Evolutionary conservation across 2,797 vertebrate genomes (phyloP).

Genomic region (Macropus fuliginosus): DNA sequence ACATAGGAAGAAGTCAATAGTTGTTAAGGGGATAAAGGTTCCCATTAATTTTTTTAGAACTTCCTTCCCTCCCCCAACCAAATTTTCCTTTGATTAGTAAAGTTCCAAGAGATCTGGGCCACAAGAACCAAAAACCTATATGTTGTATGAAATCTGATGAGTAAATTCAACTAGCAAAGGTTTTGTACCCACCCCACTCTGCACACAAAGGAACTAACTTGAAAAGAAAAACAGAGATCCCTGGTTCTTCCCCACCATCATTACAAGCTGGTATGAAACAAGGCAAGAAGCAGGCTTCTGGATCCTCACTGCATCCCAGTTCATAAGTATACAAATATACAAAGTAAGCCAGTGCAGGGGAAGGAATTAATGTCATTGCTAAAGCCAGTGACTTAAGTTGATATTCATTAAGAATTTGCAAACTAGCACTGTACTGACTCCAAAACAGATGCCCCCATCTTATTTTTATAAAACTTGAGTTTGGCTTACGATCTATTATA

Average conservation of each 20-base stretch:
- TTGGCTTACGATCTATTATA: background rate
- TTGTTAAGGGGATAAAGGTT: conserved; percentile 66
- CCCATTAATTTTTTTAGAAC: conserved; percentile 50
- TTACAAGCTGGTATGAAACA: background rate
- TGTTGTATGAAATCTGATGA: conserved; percentile 10
- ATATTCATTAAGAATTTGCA: background rate
- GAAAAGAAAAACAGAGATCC: background rate
- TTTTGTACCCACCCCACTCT: background rate
- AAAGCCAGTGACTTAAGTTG: conserved; percentile 30
- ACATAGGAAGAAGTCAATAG: conserved; percentile 74
- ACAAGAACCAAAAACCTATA: conserved; percentile 26
- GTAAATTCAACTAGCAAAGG: background rate
- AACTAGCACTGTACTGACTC: background rate
- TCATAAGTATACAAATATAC: background rate
- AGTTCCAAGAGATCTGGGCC: conserved; percentile 32
- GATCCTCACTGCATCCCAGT: background rate
- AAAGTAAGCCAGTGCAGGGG: background rate
- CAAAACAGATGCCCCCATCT: background rate
- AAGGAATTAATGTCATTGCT: conserved; percentile 26
- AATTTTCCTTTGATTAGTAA: background rate
- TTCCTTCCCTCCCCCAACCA: conserved; percentile 55
- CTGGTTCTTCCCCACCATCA: background rate
- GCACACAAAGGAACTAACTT: background rate
- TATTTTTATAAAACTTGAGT: background rate
- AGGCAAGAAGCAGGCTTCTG: background rate